Conservation (phyloP, 2,797 vertebrate genomes). For the Micropoecilia bifurca region DNA sequence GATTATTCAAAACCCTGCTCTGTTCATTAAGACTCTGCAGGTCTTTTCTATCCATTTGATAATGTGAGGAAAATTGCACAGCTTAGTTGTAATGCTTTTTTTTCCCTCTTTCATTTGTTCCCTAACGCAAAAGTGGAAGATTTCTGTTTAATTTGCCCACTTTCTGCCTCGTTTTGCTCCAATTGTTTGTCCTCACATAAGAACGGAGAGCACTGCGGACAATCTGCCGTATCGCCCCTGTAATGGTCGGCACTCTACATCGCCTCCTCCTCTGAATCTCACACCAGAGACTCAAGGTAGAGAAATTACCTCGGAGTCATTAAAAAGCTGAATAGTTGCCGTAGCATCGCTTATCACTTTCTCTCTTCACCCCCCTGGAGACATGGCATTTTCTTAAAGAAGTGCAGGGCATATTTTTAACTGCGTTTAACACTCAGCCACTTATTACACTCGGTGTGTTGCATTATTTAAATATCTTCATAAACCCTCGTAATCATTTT, state of each 20-base stretch:
- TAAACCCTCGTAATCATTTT: conserved; percentile 72
- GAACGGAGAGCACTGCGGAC: conserved; percentile 40
- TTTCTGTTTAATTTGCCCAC: conserved; percentile 32
- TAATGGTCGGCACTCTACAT: conserved; percentile 48
- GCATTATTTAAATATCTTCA: conserved; percentile 77
- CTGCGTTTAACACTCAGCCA: conserved; percentile 73
- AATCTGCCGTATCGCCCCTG: conserved; percentile 34
- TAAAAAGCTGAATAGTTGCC: conserved; percentile 68
- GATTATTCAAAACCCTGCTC: background rate
- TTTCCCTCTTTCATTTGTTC: conserved; percentile 27
- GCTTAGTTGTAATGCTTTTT: conserved; percentile 2
- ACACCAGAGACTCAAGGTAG: conserved; percentile 52
- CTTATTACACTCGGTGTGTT: conserved; percentile 63
- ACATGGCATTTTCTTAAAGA: conserved; percentile 64
- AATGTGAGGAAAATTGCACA: conserved; percentile 6
- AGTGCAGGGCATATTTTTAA: conserved; percentile 65
- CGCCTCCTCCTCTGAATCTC: conserved; percentile 41
- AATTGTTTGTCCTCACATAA: conserved; percentile 58
- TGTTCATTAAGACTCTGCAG: conserved; percentile 1
- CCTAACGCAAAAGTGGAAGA: conserved; percentile 30
- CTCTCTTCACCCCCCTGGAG: conserved; percentile 41
- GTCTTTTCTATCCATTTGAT: conserved; percentile 4
- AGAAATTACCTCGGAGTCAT: conserved; percentile 66
- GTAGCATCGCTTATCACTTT: conserved; percentile 20
- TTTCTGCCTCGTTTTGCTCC: conserved; percentile 21